These are phyloP conservation scores for Pseudococcus longispinus DNA, from an alignment of 2,888 invertebrate species.

Conservation along the genomic window DNA sequence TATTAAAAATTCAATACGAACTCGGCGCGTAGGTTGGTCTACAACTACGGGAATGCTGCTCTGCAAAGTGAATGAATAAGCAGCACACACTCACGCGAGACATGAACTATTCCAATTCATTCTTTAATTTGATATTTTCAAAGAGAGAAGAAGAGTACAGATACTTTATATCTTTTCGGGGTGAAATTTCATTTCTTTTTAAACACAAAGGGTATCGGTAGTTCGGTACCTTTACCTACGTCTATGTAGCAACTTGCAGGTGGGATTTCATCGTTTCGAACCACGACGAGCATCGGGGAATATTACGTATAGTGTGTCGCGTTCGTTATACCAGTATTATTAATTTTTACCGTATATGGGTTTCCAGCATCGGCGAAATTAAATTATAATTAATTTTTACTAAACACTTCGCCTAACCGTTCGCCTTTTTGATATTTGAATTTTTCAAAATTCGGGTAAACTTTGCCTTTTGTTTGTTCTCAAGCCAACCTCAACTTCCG, in stretches of 20 bases:
- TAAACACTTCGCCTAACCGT: not conserved
- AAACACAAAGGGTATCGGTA: not conserved
- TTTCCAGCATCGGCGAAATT: not conserved
- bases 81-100: not conserved
- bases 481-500: no score
- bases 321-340: not conserved
- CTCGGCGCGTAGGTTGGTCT: not conserved
- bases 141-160: not conserved
- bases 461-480: no score
- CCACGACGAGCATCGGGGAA: not conserved
- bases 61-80: not conserved
- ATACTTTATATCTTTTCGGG: not conserved
- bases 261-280: not conserved
- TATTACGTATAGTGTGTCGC: not conserved
- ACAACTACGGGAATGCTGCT: not conserved
- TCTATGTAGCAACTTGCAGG: not conserved
- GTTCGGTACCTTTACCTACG: no score
- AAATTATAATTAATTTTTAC: not conserved
- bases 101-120: not conserved
- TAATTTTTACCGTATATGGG: not conserved
- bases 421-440: not conserved
- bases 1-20: not conserved
- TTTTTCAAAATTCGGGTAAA: not conserved
- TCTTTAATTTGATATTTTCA: conserved; percentile 11
- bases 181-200: not conserved